Evolutionary conservation across 2,113 vertebrate genomes (phyloP).

Genomic region (Bettongia penicillata): DNA sequence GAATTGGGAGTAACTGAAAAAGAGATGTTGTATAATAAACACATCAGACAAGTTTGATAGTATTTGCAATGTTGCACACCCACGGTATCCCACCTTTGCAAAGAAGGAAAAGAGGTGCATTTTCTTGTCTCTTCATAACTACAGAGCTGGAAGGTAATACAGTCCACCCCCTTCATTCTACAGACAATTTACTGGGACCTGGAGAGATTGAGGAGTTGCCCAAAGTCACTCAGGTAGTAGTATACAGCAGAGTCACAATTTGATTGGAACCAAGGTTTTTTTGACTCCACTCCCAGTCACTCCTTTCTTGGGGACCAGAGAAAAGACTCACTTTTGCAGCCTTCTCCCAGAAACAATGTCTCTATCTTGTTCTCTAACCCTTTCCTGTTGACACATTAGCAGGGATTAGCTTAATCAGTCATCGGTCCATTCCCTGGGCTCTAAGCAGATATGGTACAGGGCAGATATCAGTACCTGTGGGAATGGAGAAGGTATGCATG

Average conservation of each 20-base stretch:
- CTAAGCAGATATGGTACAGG: neutral
- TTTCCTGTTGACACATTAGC: neutral
- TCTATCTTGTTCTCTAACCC: neutral
- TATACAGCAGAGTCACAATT: too few species aligned
- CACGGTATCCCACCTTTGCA: neutral
- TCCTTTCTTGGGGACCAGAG: neutral
- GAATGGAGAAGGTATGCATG: neutral
- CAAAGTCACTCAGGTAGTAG: neutral
- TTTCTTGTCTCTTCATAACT: neutral
- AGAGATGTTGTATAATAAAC: neutral
- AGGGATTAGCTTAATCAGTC: neutral
- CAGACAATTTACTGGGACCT: neutral
- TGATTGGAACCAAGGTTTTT: neutral
- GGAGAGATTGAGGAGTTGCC: neutral
- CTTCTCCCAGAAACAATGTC: neutral
- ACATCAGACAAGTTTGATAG: neutral
- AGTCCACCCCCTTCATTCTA: neutral
- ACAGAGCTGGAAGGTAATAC: neutral
- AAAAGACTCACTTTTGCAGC: neutral
- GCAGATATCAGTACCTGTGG: neutral
- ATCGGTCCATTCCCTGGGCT: neutral
- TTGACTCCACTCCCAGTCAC: neutral
- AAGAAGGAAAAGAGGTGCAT: too few species aligned
- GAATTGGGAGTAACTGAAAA: neutral
- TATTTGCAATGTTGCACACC: neutral